These are phyloP conservation scores for Nestor notabilis DNA, from an alignment of 2,113 vertebrate species.

Conservation along the genomic window DNA sequence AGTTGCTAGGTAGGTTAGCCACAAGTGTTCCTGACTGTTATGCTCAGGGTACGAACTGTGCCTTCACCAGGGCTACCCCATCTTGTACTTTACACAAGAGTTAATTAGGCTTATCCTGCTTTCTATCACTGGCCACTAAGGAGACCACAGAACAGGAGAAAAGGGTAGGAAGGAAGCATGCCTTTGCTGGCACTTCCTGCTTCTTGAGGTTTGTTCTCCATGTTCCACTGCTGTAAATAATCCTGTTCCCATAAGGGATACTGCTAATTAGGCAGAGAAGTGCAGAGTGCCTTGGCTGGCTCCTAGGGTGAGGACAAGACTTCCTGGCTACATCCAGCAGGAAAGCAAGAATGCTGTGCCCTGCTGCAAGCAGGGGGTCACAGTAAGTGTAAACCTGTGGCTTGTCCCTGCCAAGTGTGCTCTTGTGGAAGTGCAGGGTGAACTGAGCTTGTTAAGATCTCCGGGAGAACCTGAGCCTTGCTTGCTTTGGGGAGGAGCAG, in stretches of 20 bases:
- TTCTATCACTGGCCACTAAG: not conserved
- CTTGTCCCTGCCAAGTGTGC: not conserved
- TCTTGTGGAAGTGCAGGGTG: not conserved
- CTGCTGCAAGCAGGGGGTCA: not conserved
- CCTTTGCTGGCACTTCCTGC: slow-evolving; percentile 17
- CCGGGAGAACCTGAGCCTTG: not conserved
- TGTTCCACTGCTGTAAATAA: not conserved
- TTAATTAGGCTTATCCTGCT: not conserved
- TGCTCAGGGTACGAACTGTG: not conserved
- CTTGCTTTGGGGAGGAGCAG: not conserved
- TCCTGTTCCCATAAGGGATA: not conserved
- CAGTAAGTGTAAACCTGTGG: not conserved
- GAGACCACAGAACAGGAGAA: not conserved
- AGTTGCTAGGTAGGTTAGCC: not conserved
- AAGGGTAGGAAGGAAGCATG: slow-evolving; percentile 29
- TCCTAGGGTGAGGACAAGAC: not conserved
- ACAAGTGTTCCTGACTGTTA: not conserved
- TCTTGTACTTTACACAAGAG: not conserved
- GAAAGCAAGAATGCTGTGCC: rapidly evolving
- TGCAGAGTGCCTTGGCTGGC: not conserved
- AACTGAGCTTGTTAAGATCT: not conserved
- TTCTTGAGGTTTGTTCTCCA: not conserved
- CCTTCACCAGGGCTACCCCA: rapidly evolving
- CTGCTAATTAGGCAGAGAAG: not conserved
- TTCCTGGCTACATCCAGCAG: not conserved